These are phyloP conservation scores for Diglossa cyanea DNA, from an alignment of 2,797 vertebrate genomes.

Conservation along the genomic window DNA sequence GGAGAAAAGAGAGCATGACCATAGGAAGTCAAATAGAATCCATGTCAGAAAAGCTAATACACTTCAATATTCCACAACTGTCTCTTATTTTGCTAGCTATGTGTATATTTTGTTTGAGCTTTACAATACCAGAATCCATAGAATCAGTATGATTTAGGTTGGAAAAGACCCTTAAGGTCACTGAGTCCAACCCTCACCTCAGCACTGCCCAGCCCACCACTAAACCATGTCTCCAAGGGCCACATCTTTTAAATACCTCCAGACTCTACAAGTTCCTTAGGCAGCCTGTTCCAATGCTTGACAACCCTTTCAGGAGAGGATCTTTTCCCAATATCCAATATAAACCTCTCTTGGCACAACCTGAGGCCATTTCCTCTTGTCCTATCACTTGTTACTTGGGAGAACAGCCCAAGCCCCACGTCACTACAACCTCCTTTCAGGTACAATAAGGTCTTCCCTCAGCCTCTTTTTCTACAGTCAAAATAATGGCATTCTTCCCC, in stretches of 20 bases:
- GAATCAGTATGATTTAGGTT: neutral
- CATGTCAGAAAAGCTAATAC: neutral
- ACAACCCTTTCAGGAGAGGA: neutral
- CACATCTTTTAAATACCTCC: neutral
- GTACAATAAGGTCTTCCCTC: neutral
- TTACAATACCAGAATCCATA: neutral
- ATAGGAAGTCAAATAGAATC: neutral
- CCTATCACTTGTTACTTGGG: neutral
- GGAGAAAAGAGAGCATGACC: neutral
- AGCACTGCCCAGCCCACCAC: neutral
- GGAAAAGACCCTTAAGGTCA: neutral
- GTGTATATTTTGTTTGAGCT: neutral
- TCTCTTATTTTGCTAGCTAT: neutral
- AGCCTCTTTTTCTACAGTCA: neutral
- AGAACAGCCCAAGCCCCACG: neutral
- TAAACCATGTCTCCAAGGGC: neutral
- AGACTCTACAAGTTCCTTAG: neutral
- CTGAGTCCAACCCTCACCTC: neutral
- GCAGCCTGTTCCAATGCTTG: neutral
- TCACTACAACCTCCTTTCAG: neutral
- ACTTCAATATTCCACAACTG: neutral
- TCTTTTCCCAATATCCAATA: neutral
- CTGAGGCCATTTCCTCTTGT: neutral
- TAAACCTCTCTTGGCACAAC: neutral
- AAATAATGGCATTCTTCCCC: neutral